These are phyloP conservation scores for Cisticola juncidis DNA, from an alignment of 2,113 vertebrate genomes.

Conservation along the genomic window DNA sequence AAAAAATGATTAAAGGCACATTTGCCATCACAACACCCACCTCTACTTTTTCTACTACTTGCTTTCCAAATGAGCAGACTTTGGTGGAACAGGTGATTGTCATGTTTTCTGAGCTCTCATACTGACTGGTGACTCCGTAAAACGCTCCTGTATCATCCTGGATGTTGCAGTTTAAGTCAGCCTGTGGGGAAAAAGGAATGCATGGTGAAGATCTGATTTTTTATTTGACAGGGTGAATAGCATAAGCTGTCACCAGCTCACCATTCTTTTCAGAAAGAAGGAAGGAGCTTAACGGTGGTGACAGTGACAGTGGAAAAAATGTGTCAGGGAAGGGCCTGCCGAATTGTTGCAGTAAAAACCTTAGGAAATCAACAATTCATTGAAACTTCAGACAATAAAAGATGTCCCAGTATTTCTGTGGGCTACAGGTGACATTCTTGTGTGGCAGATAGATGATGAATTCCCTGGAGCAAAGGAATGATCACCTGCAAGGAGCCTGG, in stretches of 20 bases:
- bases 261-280: not conserved
- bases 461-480: not conserved
- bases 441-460: not conserved
- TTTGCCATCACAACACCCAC: slow-evolving; percentile 65
- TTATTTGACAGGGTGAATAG: not conserved
- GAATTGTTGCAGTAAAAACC: not conserved
- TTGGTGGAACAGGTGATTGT: slow-evolving; percentile 99
- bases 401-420: not conserved
- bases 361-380: not conserved
- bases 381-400: not conserved
- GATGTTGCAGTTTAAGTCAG: slow-evolving; percentile 97
- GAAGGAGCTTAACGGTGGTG: not conserved
- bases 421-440: not conserved
- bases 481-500: not conserved
- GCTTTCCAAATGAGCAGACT: slow-evolving; percentile 99
- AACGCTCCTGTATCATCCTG: slow-evolving; percentile 94
- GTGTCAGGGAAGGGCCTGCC: not conserved
- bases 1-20: not conserved
- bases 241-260: not conserved
- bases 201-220: not conserved
- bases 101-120: slow-evolving; percentile 98
- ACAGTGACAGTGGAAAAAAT: not conserved
- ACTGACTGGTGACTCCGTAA: slow-evolving; percentile 97
- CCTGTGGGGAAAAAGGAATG: slow-evolving; percentile 74
- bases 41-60: slow-evolving; percentile 99